phyloP scores from a whole-genome alignment of 1,140 invertebrate genomes.

The Tetramorium parvispinum region DNA sequence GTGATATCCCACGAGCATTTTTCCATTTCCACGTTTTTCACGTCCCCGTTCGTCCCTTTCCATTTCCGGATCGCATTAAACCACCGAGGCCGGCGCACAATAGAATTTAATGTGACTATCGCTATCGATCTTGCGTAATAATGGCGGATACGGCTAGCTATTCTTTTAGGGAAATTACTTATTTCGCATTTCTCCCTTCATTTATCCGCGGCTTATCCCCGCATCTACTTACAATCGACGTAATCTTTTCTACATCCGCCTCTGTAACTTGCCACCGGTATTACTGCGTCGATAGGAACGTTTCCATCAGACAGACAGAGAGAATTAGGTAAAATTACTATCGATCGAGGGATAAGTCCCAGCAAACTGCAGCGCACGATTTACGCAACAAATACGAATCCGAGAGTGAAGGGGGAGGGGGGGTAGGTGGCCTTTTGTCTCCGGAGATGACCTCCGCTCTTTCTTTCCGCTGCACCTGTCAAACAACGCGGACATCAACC shows the following conservation, averaged over 20 bases:
- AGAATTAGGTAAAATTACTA: slow-evolving; percentile 29
- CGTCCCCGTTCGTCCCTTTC: slow-evolving; percentile 49
- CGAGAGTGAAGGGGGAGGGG: too few relatives aligned
- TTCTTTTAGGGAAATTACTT: slow-evolving; percentile 35
- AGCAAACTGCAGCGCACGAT: neutral
- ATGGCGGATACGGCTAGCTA: slow-evolving; percentile 33
- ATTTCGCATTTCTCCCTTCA: neutral
- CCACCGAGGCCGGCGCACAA: slow-evolving; percentile 59
- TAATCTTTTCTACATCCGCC: neutral
- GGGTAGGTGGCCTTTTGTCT: neutral
- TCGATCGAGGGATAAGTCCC: neutral
- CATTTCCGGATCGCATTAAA: slow-evolving; percentile 72
- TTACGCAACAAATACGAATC: neutral
- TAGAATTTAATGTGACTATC: slow-evolving; percentile 72
- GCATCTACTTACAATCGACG: neutral
- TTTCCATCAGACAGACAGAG: slow-evolving; percentile 16
- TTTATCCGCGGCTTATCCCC: slow-evolving; percentile 46
- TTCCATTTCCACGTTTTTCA: slow-evolving; percentile 68
- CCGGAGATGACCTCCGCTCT: neutral
- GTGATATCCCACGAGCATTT: slow-evolving; percentile 69
- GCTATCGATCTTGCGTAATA: slow-evolving; percentile 70
- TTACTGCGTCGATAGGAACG: neutral
- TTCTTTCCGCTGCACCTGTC: slow-evolving; percentile 10
- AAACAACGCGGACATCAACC: slow-evolving; percentile 60
- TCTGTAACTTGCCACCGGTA: neutral